Evolutionary conservation across 1,140 invertebrate genomes (phyloP), one percentile per base, ranked within the genome.

Genomic region (Drosophila kurseongensis): DNA sequence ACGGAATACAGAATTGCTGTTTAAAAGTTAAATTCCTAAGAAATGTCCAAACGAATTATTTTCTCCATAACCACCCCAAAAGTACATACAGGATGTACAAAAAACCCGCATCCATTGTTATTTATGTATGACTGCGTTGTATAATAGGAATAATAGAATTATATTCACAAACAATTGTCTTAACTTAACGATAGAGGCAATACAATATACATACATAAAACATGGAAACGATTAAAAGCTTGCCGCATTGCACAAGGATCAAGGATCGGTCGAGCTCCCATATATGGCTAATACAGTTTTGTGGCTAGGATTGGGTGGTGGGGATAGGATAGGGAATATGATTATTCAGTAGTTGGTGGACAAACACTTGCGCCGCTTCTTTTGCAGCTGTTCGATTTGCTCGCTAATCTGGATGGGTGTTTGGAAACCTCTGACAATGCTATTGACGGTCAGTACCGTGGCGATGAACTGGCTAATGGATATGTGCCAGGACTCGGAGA

Each of bases 121-220:
- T 73, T 54, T 76, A 44, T 71, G 69, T 71, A 69, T 63, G 54
- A 78, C 42, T 48, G 23, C 47, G 38, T 42, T 61, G 60, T 68
- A 74, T 85, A 85, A 86, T 86, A 75, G 75, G 75, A 76, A 76
- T 82, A 74, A 84, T 84, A 84, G 62, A 84, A 80, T 83, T 88
- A 89, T 89, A 89, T 89, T 89, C 85, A 88, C 80, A 88, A 84
- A 90, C 85, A 89, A 75, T 89, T 84, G 77, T 73, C 84, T 89
- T 89, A 89, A 84, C 80, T 89, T 89, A 80, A 52, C 59, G 35
- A 56, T 51, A 52, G 44, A 50, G 75, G 57, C 69, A 58, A 78
- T 61, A 80, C n/a, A 80, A 78, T 76, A 66, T 67, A 79, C 78
- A 67, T 81, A 75, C 62, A 80, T 85, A 66, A 77, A 84, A 82